Evolutionary conservation across 2,797 vertebrate genomes (phyloP).

Genomic region (Paguma larvata): DNA sequence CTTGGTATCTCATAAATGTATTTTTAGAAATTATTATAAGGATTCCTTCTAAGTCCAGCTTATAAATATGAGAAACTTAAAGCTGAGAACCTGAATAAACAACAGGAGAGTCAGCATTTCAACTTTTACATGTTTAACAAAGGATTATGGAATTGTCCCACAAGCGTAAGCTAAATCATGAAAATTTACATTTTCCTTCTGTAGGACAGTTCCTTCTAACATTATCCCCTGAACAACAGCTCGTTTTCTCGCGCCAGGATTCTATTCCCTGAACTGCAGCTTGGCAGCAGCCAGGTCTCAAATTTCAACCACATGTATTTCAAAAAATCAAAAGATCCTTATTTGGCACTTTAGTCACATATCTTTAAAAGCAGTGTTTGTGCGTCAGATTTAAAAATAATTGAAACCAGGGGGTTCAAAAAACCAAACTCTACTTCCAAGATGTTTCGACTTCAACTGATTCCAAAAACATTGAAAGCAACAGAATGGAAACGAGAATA

Average conservation of each 20-base stretch:
- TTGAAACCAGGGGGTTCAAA: constrained; percentile 90
- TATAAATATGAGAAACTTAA: neutral
- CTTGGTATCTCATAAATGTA: neutral
- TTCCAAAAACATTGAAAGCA: constrained; percentile 87
- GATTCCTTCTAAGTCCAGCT: neutral
- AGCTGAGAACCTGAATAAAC: constrained; percentile 75
- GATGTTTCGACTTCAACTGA: constrained; percentile 89
- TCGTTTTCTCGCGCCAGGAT: constrained; percentile 93
- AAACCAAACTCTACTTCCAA: constrained; percentile 88
- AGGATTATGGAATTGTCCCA: constrained; percentile 84
- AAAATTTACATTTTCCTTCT: constrained; percentile 87
- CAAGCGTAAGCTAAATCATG: constrained; percentile 83
- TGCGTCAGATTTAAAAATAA: constrained; percentile 91
- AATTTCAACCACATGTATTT: constrained; percentile 99
- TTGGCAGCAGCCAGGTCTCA: constrained; percentile 94
- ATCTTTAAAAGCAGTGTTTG: constrained; percentile 92
- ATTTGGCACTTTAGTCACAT: constrained; percentile 92
- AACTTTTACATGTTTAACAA: constrained; percentile 80
- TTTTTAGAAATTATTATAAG: neutral
- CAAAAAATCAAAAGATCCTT: constrained; percentile 95
- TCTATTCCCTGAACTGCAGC: constrained; percentile 93
- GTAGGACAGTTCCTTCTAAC: constrained; percentile 86
- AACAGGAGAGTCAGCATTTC: constrained; percentile 74
- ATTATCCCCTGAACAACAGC: constrained; percentile 92
- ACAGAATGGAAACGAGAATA: constrained; percentile 84